Evolutionary conservation across 2,113 vertebrate genomes (phyloP), one percentile per base, ranked within the genome.

Genomic region (Campylomormyrus tamandua): DNA sequence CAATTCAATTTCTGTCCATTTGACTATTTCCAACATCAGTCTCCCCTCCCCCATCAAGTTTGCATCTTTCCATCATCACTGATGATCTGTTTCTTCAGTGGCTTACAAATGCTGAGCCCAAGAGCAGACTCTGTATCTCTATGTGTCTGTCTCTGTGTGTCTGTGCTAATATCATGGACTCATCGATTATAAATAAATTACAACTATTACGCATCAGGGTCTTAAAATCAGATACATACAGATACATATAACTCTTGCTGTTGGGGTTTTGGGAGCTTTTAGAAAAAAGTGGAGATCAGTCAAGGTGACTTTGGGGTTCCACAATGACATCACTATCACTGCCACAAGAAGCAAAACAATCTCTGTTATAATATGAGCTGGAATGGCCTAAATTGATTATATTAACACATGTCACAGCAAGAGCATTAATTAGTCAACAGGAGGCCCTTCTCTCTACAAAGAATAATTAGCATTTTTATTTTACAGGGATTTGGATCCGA

Each of bases 381-480:
- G 45, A 89, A 84, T 56, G 17, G 24, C 42, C 42, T 62, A 85
- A 42, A 86, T 49, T 74, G 45, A 83, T 49, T 49, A 52, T 56
- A 87, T 85, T 62, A 58, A 90, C 9, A 77, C 35, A 87, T 86
- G 46, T 74, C 24, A 39, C 49, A 27, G 70, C 53, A 74, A 50
- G 85, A 87, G 66, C 48, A 74, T 27, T 90, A 87, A 70, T 87
- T 50, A 74, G 53, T 17, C 53, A 42, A 56, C 53, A 85, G 83
- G 21, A 86, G 11, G 49, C 31, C 27, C 49, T 89, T 56, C 62
- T 27, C 11, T 77, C n/a, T n/a, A 50, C 49, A 83, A 89, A 52
- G n/a, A 89, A 80, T 49, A 70, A 74, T 50, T 89, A 50, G 5
- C 27, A 89, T 31, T 49, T 89, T 70, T 74, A 80, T 89, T 80